Evolutionary conservation across 53 echinoderm and acorn worm genomes (phyloP), one percentile per base, ranked within the genome.

Genomic region (Hippasteria phrygiana): DNA sequence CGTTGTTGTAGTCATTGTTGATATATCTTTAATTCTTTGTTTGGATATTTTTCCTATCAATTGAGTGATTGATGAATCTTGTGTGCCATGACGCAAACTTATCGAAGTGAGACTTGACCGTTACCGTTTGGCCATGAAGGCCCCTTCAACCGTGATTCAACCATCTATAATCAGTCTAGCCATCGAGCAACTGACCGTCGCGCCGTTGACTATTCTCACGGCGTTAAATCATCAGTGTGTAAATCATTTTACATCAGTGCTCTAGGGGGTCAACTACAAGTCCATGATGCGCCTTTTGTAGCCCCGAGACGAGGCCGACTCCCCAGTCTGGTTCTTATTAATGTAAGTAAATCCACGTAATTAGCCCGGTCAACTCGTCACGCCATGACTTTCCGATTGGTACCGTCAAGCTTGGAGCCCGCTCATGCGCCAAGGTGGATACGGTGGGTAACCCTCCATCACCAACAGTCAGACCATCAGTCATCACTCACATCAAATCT

Each of bases 401-500:
- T 36, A 1, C 34, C 35, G 69, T 67, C 69, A 36, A 17, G 43
- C 43, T 1, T 34, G n/a, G n/a, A 42, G 0, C 9, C 73, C 43
- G 5, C 43, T 43, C 73, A 39, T 2, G 16, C 41, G 4, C 17
- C 1, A 73, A 73, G 43, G 4, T 41, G 41, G 73, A 42, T 14
- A 73, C 43, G 36, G 12, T 26, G n/a, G 43, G 43, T 73, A 18
- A 42, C 73, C 40, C 73, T 73, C 43, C 43, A 42, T 22, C 43
- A 43, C 73, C 43, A 10, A 28, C 24, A 26, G 73, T 41, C 42
- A 20, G 26, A 42, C n/a, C 41, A 18, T 73, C 73, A 41, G 18
- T 73, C 73, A 73, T 73, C 73, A 42, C 73, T 42, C 40, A 73
- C 18, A 14, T 41, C 43, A 4, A 71, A 7, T 40, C 38, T 36